phyloP scores from a whole-genome alignment of 2,113 vertebrate genomes.

The Ophthalmolycus amberensis region DNA sequence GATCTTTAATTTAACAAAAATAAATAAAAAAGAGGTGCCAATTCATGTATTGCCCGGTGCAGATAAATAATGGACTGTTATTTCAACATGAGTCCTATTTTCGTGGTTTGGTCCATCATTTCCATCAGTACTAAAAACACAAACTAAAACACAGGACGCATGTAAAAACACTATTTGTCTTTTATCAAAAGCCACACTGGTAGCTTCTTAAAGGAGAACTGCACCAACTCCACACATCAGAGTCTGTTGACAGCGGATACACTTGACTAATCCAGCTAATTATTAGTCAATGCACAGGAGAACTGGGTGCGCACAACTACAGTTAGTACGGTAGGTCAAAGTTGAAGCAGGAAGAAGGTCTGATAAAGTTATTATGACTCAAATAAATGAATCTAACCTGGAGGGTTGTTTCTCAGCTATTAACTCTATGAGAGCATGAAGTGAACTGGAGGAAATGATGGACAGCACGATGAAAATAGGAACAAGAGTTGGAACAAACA shows the following conservation, averaged over 20 bases:
- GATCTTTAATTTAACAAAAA: background rate
- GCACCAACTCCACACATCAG: no score
- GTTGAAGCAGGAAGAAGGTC: background rate
- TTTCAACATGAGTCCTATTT: background rate
- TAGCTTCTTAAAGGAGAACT: background rate
- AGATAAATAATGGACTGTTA: conserved; percentile 15
- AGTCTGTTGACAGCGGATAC: background rate
- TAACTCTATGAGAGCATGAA: background rate
- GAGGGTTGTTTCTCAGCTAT: background rate
- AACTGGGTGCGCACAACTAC: background rate
- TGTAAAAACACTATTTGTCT: background rate
- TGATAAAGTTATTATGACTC: background rate
- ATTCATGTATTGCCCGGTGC: background rate
- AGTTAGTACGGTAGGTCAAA: background rate
- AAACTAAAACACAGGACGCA: background rate
- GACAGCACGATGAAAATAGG: background rate
- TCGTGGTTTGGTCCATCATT: background rate
- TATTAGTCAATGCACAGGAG: no score
- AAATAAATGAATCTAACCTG: background rate
- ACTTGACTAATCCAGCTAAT: background rate
- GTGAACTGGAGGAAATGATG: conserved; percentile 1
- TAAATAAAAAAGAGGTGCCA: background rate
- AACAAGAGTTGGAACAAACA: background rate
- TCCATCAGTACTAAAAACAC: background rate
- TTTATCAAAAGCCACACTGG: background rate